Base-by-base conservation (phyloP, 1,140 invertebrate genomes). In the Atta texana region DNA sequence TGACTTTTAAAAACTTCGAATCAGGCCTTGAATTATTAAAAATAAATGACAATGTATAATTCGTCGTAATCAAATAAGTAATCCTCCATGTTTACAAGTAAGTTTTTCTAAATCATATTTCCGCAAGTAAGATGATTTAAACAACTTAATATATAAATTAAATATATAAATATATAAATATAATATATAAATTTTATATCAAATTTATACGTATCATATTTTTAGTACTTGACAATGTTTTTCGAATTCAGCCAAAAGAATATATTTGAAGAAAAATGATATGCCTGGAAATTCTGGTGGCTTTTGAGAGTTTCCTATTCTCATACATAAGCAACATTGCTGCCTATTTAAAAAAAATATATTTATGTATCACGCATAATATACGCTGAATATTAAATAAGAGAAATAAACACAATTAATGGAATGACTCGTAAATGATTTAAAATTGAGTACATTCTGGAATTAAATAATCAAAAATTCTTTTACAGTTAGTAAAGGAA, bases 181-280 rank as follows among this genome's bases (percentile, higher is more conserved):
- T 24, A 24, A 24, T 24, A 24, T 24, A 24, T 49, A 5, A n/a
- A 81, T 63, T 24, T 55, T 18, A 12, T 10, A 18, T 16, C 18
- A 14, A 16, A 28, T 21, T 8, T 0, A 14, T 31, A 2, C 5
- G 1, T 44, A 10, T 12, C 12, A 14, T 16, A 5, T 69, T 74
- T 68, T 68, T 64, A 44, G 31, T 91, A 95, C 94, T 90, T 97
- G 95, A 4, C 98, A 97, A 95, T 97, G 98, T 92, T 98, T 98
- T 92, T 97, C 95, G 63, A 97, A 98, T 53, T 98, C 98, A 97
- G 99, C 98, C 92, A 99, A 99, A 7, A 99, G 97, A 98, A 99
- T 99, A 93, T 99, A 98, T 93, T 99, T 98, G 68, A 99, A 99
- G 24, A 24, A 24, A 95, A 99, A 98, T 1, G 98, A 98, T 90